phyloP scores from a whole-genome alignment of 1,140 invertebrate species.

The Plutomurus gul region DNA sequence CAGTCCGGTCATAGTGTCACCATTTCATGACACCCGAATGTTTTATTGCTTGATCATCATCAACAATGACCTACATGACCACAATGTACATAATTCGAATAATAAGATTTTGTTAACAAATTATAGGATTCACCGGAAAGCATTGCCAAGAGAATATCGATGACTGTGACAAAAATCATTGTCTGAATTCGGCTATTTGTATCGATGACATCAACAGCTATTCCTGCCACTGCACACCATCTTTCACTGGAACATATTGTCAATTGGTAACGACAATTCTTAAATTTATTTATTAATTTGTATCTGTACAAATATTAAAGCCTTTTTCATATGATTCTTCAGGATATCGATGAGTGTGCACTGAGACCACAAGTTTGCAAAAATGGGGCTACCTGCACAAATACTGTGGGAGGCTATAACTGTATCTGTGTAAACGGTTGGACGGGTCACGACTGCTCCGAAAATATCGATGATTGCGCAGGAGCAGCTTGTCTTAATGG shows the following conservation, averaged over 20 bases:
- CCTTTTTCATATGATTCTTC: not conserved
- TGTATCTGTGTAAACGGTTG: slow-evolving; percentile 97
- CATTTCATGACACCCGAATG: too few relatives aligned
- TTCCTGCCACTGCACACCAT: slow-evolving; percentile 82
- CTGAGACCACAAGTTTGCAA: slow-evolving; percentile 77
- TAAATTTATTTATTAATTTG: not conserved
- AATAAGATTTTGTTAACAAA: not conserved
- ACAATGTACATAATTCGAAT: too few relatives aligned
- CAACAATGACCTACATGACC: too few relatives aligned
- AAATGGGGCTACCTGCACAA: slow-evolving; percentile 93
- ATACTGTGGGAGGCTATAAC: slow-evolving; percentile 83
- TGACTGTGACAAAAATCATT: slow-evolving; percentile 85
- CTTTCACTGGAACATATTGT: slow-evolving; percentile 83
- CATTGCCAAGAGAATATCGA: slow-evolving; percentile 90
- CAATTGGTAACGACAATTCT: slow-evolving; percentile 40
- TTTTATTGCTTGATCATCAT: too few relatives aligned
- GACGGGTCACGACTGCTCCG: slow-evolving; percentile 86
- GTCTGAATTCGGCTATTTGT: slow-evolving; percentile 88
- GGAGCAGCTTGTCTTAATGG: slow-evolving; percentile 91
- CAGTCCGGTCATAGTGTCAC: too few relatives aligned
- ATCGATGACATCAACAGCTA: slow-evolving; percentile 85
- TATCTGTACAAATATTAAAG: not conserved
- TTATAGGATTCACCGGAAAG: slow-evolving; percentile 77
- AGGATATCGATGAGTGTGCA: slow-evolving; percentile 62
- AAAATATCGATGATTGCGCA: slow-evolving; percentile 92